Percentiles rank a stretch among this genome's conserved stretches.
Conservation (phyloP, 2,113 vertebrate genomes). For the Laterallus jamaicensis region DNA sequence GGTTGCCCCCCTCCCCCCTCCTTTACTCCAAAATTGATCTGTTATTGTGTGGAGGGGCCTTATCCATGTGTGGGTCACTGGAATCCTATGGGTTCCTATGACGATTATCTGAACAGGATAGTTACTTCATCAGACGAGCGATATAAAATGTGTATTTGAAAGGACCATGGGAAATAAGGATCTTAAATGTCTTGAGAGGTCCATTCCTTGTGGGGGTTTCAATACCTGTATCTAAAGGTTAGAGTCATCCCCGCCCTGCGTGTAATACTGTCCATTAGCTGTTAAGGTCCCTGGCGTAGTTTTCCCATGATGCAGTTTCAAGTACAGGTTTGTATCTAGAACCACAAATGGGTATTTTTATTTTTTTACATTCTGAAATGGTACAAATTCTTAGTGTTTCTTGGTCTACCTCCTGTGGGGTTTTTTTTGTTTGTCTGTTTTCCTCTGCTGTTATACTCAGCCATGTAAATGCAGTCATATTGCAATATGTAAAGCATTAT, state of each 20-base stretch:
- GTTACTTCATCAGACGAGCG: neutral
- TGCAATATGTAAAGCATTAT: neutral
- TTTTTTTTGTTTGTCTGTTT: neutral
- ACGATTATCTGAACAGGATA: slow-evolving; percentile 27
- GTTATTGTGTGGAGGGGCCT: neutral
- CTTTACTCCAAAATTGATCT: neutral
- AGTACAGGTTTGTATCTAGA: neutral
- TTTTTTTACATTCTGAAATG: neutral
- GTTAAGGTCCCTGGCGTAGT: neutral
- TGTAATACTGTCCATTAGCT: neutral
- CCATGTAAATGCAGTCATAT: neutral
- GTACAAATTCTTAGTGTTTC: neutral
- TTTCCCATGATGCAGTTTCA: neutral
- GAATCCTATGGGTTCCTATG: slow-evolving; percentile 35
- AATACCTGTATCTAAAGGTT: neutral
- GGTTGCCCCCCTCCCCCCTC: neutral
- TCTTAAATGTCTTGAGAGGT: neutral
- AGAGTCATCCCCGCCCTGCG: neutral
- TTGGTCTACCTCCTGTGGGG: neutral
- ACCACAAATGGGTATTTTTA: neutral
- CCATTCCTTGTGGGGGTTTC: neutral
- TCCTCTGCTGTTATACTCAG: neutral
- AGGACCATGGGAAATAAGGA: neutral
- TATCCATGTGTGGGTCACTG: neutral
- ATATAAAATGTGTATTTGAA: neutral